Percentiles rank a stretch among this genome's conserved stretches.
These are phyloP conservation scores for Syritta pipiens DNA, from an alignment of 2,888 invertebrate genomes.

Conservation along the genomic window DNA sequence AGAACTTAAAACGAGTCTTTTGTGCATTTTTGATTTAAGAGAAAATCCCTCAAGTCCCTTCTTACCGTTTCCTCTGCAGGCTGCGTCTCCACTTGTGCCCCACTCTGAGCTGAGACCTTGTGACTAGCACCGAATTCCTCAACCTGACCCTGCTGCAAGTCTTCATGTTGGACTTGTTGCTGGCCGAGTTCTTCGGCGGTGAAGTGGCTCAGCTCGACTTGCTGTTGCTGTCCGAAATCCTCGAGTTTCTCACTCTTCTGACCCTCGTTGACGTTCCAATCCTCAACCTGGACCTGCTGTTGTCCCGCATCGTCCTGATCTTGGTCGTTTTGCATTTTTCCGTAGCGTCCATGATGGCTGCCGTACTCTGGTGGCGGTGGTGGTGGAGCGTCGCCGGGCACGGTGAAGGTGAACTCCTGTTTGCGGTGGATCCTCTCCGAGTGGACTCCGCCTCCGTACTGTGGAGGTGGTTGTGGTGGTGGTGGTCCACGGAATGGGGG, in stretches of 20 bases:
- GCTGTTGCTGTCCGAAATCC: slow-evolving; percentile 71
- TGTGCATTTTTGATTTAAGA: no score
- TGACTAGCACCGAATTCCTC: slow-evolving; percentile 51
- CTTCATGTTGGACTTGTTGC: slow-evolving; percentile 62
- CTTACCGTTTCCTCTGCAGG: no score
- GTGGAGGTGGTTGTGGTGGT: slow-evolving; percentile 55
- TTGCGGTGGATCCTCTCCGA: slow-evolving; percentile 70
- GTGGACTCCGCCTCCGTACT: slow-evolving; percentile 6
- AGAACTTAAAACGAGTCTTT: no score
- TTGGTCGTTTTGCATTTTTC: slow-evolving; percentile 29
- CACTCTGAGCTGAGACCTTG: no score
- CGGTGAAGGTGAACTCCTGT: slow-evolving; percentile 70
- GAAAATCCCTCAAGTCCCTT: no score
- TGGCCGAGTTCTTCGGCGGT: slow-evolving; percentile 32
- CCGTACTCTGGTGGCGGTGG: slow-evolving; percentile 3
- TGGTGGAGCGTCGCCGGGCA: slow-evolving; percentile 54
- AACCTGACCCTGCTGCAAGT: slow-evolving; percentile 62
- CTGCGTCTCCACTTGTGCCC: no score
- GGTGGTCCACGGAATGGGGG: slow-evolving; percentile 31
- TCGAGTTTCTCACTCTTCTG: slow-evolving; percentile 64
- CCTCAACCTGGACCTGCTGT: slow-evolving; percentile 52
- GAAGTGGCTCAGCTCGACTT: slow-evolving; percentile 54
- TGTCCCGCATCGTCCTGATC: slow-evolving; percentile 41
- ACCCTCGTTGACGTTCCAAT: slow-evolving; percentile 40
- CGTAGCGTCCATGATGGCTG: neutral